Conservation (phyloP, 2,797 vertebrate species). For the Alosa sapidissima region DNA sequence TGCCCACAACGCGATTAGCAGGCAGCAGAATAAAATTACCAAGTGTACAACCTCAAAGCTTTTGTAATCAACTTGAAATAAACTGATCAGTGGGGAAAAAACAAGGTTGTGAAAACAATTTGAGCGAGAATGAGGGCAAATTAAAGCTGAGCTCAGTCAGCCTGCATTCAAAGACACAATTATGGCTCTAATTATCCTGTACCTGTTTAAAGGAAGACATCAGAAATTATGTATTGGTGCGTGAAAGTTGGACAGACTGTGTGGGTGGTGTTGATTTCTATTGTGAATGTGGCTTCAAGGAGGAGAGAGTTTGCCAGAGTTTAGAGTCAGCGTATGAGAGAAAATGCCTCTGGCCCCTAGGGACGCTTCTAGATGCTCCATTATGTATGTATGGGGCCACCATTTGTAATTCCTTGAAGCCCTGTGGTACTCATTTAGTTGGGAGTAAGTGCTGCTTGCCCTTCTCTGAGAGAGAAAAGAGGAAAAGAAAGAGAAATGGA, state of each 20-base stretch:
- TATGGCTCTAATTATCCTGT: background rate
- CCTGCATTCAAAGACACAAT: background rate
- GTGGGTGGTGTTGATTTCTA: constrained; percentile 4
- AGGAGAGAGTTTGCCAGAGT: background rate
- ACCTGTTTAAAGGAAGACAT: background rate
- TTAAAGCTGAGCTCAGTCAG: background rate
- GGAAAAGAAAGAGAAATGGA: constrained; percentile 13
- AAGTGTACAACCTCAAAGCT: background rate
- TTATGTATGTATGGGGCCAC: background rate
- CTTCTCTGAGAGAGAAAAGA: background rate
- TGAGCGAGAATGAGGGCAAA: background rate
- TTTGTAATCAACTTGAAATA: constrained; percentile 13
- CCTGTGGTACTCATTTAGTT: background rate
- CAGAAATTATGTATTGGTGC: background rate
- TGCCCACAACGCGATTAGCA: background rate
- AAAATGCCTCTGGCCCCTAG: too few species aligned
- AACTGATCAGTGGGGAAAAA: background rate
- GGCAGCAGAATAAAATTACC: background rate
- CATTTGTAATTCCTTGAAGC: background rate
- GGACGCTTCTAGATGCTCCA: background rate
- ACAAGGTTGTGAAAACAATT: background rate
- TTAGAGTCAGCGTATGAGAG: background rate
- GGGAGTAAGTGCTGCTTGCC: background rate
- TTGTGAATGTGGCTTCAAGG: background rate
- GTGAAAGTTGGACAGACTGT: background rate